A percentile compares a stretch with the other conserved stretches of the same genome.
Conservation (phyloP, 2,888 invertebrate species). For the Nephrotoma guestfalica region DNA sequence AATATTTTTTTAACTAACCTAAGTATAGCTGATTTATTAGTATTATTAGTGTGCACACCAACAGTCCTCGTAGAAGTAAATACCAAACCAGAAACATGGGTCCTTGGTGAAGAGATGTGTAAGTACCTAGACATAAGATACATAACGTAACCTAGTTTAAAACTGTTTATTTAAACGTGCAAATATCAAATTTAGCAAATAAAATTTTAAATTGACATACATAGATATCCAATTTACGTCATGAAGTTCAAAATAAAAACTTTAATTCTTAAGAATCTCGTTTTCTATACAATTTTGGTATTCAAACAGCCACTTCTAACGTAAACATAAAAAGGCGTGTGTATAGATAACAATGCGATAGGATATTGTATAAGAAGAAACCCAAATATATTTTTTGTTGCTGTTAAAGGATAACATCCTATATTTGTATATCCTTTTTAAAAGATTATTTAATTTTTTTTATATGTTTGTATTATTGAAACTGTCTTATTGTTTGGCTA, state of each 20-base stretch:
- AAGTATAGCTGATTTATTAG: conserved; percentile 84
- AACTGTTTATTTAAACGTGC: not conserved
- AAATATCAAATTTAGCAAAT: conserved; percentile 6
- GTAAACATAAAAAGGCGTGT: not conserved
- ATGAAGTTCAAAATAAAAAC: not conserved
- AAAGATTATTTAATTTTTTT: not conserved
- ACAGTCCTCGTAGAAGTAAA: conserved; percentile 90
- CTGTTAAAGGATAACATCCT: not conserved
- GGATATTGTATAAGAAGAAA: not conserved
- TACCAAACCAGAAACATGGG: conserved; percentile 83
- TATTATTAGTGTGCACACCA: conserved; percentile 81
- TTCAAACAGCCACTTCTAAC: not conserved
- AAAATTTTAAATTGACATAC: not conserved
- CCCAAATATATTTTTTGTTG: not conserved
- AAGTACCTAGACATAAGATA: conserved; percentile 38
- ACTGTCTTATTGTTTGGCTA: not conserved
- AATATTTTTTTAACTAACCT: conserved; percentile 90
- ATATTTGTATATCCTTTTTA: not conserved
- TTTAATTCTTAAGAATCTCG: not conserved
- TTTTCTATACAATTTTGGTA: not conserved
- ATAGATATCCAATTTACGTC: not conserved
- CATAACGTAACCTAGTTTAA: not conserved
- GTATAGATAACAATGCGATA: not conserved
- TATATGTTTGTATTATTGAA: not conserved
- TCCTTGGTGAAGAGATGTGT: conserved; percentile 86